Conservation (phyloP, 92 coral and sea anemone genomes). For the Metridium senile region DNA sequence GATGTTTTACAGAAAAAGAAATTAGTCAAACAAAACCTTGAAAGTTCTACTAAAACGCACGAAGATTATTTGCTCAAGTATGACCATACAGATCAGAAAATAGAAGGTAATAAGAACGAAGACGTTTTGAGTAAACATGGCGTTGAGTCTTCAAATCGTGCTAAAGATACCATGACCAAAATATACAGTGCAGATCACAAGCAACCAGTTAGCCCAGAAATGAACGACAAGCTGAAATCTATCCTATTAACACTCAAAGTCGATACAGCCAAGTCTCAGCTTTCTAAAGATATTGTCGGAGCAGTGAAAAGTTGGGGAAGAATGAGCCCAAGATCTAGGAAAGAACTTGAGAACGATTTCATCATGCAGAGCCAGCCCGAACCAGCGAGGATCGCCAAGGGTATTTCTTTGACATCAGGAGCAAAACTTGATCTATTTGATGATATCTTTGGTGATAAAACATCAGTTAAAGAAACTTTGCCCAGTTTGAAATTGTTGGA, state of each 20-base stretch:
- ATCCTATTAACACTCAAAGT: constrained; percentile 65
- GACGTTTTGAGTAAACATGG: neutral
- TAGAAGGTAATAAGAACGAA: neutral
- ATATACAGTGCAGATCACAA: constrained; percentile 11
- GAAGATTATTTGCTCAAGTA: neutral
- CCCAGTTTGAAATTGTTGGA: constrained; percentile 34
- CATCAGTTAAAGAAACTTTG: constrained; percentile 1
- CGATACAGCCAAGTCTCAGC: constrained; percentile 55
- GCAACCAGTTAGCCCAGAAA: constrained; percentile 43
- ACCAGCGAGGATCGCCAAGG: neutral
- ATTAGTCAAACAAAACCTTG: neutral
- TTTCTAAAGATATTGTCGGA: constrained; percentile 68
- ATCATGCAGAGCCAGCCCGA: constrained; percentile 22
- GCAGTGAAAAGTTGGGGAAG: constrained; percentile 80
- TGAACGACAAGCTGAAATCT: constrained; percentile 59
- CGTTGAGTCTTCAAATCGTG: neutral
- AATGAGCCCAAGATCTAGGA: constrained; percentile 30
- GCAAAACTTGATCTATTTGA: constrained; percentile 61
- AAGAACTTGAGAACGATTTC: constrained; percentile 35
- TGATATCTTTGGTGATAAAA: constrained; percentile 18
- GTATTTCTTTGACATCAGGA: constrained; percentile 45
- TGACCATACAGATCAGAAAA: neutral
- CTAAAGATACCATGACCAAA: neutral
- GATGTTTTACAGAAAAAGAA: constrained; percentile 2
- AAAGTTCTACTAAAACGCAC: neutral